Evolutionary conservation across 2,888 invertebrate species (phyloP), one percentile per base, ranked within the genome.

Genomic region (Chromoteleia sp.): DNA sequence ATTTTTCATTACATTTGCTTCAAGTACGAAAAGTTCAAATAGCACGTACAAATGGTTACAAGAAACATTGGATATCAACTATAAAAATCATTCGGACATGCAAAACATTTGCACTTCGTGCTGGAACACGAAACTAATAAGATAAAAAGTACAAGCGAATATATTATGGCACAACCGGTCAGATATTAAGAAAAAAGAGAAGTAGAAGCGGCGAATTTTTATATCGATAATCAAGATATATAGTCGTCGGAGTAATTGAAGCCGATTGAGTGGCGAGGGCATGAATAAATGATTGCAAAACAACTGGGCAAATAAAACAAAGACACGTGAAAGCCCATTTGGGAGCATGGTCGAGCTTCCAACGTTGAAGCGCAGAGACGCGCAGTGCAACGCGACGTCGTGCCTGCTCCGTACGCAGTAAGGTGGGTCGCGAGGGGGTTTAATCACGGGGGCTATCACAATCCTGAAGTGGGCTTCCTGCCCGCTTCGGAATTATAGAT

Each of bases 401-500:
- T 19, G 52, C 5, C 48, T 63, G 85, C 85, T 43, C 87, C 88
- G 87, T 88, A 88, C 84, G 84, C 80, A 84, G 85, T 76, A 84
- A 86, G 85, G 77, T 84, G 85, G 84, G 78, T 78, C 77, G 81
- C 81, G 77, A 71, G 80, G 85, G 86, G 89, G 88, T 89, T 91
- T 91, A 91, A 91, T 91, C 90, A 90, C 89, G 90, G 91, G 89
- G 90, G 90, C 91, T 91, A 91, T 91, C 91, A 90, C 91, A 90
- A 89, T 91, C 86, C 90, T 89, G 91, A 91, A 91, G 91, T 91
- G 91, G 91, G 91, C 91, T 91, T 91, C 91, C 91, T 91, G 91
- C 87, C 88, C 89, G 90, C 88, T 89, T 89, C 90, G 87, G 91
- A 91, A 91, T 91, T 91, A 91, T 90, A 91, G 91, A 91, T 91